Percentiles rank a stretch among this genome's conserved stretches.
Conservation (phyloP, 37 sponge, comb jelly and placozoan genomes). For the Mnemiopsis leidyi region DNA sequence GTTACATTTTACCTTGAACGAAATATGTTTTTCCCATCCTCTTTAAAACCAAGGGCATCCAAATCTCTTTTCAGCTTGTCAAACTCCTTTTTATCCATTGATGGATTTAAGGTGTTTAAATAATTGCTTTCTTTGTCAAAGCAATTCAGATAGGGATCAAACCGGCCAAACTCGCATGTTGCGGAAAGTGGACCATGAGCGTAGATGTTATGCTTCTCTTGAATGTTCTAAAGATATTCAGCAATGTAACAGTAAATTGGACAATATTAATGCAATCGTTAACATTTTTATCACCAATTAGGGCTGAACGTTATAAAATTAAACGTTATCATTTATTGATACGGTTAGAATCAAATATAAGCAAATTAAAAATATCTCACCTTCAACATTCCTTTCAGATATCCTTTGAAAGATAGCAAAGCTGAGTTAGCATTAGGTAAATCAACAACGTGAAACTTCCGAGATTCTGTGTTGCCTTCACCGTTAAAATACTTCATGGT, state of each 20-base stretch:
- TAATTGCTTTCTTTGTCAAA: not conserved
- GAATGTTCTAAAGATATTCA: not conserved
- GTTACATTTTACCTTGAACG: not conserved
- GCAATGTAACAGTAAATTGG: no score
- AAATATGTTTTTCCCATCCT: not conserved
- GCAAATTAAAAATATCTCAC: no score
- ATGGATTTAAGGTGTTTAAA: not conserved
- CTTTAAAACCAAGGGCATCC: not conserved
- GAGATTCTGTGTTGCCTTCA: not conserved
- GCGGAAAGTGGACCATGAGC: constrained; percentile 1
- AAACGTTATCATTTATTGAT: no score
- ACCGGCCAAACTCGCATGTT: constrained; percentile 16
- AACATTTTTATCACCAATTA: no score
- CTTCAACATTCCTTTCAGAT: not conserved
- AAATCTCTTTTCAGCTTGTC: not conserved
- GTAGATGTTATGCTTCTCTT: not conserved
- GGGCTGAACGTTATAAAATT: no score
- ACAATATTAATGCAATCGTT: no score
- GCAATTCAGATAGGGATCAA: not conserved
- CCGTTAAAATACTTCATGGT: not conserved
- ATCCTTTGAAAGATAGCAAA: not conserved
- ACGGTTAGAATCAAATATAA: no score
- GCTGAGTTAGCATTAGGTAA: not conserved
- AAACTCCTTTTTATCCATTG: not conserved
- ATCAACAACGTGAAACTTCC: not conserved